Percentiles rank a stretch among this genome's conserved stretches.
Conservation (phyloP, 2,797 vertebrate species). For the Cynopterus sphinx region DNA sequence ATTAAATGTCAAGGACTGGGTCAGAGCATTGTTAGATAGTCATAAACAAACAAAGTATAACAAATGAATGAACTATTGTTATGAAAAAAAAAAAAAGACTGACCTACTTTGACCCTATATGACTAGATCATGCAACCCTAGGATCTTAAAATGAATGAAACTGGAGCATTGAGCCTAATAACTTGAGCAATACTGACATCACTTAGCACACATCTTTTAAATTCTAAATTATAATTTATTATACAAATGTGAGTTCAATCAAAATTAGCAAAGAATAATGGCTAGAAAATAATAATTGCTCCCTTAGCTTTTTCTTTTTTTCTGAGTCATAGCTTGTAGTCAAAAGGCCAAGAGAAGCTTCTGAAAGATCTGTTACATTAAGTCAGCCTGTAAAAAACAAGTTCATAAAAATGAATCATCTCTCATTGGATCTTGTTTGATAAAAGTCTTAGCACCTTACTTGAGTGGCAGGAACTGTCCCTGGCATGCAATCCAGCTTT, state of each 20-base stretch:
- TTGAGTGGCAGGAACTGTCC: not conserved
- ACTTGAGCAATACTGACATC: not conserved
- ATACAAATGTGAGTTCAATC: not conserved
- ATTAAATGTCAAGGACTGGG: conserved; percentile 48
- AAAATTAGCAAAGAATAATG: not conserved
- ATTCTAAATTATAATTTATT: not conserved
- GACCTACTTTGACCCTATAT: not conserved
- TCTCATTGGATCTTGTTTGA: not conserved
- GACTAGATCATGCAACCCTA: not conserved
- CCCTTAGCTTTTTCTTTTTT: not conserved
- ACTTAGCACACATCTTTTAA: not conserved
- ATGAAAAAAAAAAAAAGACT: not conserved
- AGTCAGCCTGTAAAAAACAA: not conserved
- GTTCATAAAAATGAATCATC: not conserved
- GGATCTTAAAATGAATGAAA: not conserved
- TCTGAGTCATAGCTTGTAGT: not conserved
- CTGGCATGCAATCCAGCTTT: not conserved
- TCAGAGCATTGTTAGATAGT: conserved; percentile 1
- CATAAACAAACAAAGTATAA: conserved; percentile 52
- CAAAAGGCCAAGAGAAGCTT: conserved; percentile 31
- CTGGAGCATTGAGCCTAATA: not conserved
- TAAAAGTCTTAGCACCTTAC: not conserved
- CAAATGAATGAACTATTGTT: not conserved
- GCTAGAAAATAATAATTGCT: conserved; percentile 6
- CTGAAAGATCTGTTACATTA: not conserved